These are phyloP conservation scores for Ceraclea dissimilis DNA, from an alignment of 2,888 invertebrate species.

Conservation along the genomic window DNA sequence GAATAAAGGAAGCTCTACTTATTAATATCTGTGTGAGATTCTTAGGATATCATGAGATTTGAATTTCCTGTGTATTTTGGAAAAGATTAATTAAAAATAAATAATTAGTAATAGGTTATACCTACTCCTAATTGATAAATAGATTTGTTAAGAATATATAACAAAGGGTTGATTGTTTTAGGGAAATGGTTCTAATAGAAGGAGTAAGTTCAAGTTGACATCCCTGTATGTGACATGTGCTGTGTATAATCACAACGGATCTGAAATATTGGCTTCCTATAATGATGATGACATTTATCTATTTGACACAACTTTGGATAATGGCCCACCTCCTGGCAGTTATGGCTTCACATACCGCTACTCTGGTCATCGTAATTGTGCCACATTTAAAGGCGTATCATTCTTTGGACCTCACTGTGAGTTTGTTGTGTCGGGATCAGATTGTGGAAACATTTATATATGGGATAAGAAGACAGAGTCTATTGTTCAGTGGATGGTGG, in stretches of 20 bases:
- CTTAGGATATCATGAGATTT: no score
- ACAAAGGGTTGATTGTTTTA: no score
- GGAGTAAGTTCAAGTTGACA: slow-evolving; percentile 12
- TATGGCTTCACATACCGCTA: slow-evolving; percentile 51
- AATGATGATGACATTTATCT: slow-evolving; percentile 90
- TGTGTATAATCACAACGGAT: slow-evolving; percentile 84
- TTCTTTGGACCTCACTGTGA: slow-evolving; percentile 90
- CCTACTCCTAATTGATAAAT: no score
- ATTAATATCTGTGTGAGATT: no score
- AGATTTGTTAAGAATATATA: no score
- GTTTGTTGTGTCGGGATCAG: slow-evolving; percentile 87
- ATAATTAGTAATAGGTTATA: no score
- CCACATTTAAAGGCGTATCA: slow-evolving; percentile 83
- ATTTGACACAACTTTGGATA: slow-evolving; percentile 59
- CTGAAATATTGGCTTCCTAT: slow-evolving; percentile 87
- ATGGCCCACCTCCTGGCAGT: slow-evolving; percentile 26
- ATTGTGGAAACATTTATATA: slow-evolving; percentile 79
- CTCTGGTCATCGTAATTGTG: slow-evolving; percentile 58
- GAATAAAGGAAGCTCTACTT: no score
- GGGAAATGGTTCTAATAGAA: slow-evolving; percentile 9
- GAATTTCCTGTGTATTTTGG: no score
- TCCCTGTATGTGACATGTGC: slow-evolving; percentile 73
- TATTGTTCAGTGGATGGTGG: slow-evolving; percentile 82
- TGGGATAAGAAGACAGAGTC: slow-evolving; percentile 87
- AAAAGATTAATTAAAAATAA: no score